These are phyloP conservation scores for Zaprionus ghesquierei DNA, from an alignment of 1,140 invertebrate species.

Conservation along the genomic window DNA sequence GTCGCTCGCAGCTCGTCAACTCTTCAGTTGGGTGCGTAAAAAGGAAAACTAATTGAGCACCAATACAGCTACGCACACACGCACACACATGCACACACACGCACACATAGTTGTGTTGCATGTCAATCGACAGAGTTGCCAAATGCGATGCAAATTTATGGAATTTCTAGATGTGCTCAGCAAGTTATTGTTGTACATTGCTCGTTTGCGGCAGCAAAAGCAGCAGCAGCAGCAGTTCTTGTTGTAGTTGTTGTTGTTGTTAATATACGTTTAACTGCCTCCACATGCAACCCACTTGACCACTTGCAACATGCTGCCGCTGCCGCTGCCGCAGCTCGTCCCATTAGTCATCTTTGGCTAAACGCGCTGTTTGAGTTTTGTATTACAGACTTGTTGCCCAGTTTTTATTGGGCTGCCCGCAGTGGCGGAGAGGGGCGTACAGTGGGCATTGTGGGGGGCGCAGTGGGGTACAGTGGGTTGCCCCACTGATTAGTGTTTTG, in stretches of 20 bases:
- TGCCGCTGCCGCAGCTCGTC: constrained; percentile 25
- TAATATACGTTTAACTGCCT: constrained; percentile 51
- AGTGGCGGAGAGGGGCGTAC: background rate
- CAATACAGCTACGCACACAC: constrained; percentile 17
- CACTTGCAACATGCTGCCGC: constrained; percentile 57
- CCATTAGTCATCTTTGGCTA: constrained; percentile 80
- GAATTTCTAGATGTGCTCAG: constrained; percentile 16
- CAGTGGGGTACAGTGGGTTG: background rate
- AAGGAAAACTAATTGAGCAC: constrained; percentile 57
- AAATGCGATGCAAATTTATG: constrained; percentile 56
- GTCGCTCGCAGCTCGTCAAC: background rate
- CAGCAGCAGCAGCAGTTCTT: background rate
- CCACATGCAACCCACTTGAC: constrained; percentile 23
- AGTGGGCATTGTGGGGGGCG: background rate
- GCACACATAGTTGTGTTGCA: background rate
- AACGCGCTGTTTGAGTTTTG: constrained; percentile 69
- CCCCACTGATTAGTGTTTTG: constrained; percentile 76
- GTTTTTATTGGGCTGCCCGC: constrained; percentile 51
- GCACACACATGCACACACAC: background rate
- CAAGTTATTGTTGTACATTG: constrained; percentile 22
- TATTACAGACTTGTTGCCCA: constrained; percentile 44
- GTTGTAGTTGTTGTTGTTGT: constrained; percentile 30
- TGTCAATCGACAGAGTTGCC: constrained; percentile 56
- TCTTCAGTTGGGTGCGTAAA: constrained; percentile 37
- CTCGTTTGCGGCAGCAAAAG: background rate